phyloP scores from a whole-genome alignment of 2,888 invertebrate genomes.

The Antheraea assamensis region DNA sequence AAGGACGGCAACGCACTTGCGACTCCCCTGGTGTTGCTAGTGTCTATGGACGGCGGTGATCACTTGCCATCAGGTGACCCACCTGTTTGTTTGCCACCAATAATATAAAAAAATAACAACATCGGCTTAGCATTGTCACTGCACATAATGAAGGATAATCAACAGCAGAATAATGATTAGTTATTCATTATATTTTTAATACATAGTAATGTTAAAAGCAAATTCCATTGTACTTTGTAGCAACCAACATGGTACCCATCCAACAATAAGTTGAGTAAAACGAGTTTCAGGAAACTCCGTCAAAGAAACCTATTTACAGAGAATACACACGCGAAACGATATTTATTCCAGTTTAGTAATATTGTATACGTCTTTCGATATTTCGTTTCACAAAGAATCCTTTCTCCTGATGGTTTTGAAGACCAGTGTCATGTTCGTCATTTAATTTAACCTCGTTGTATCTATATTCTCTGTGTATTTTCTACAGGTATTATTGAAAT shows the following conservation, averaged over 20 bases:
- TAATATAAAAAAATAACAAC: too few species aligned
- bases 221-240: too few species aligned
- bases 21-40: too few species aligned
- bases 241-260: not conserved
- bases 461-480: conserved; percentile 6
- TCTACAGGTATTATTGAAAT: not conserved
- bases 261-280: not conserved
- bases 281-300: not conserved
- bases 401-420: not conserved
- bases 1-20: too few species aligned
- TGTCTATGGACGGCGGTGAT: too few species aligned
- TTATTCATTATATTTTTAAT: too few species aligned
- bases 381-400: not conserved
- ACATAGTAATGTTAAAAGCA: too few species aligned
- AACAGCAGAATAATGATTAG: too few species aligned
- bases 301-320: not conserved
- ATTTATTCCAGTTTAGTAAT: not conserved
- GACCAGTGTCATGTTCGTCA: not conserved
- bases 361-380: not conserved
- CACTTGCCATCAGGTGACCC: too few species aligned
- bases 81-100: too few species aligned
- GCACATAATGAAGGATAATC: too few species aligned
- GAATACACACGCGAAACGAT: not conserved
- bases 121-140: too few species aligned
- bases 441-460: conserved; percentile 6